Base-by-base conservation (phyloP, 2,888 invertebrate genomes). In the Julus scandinavius region DNA sequence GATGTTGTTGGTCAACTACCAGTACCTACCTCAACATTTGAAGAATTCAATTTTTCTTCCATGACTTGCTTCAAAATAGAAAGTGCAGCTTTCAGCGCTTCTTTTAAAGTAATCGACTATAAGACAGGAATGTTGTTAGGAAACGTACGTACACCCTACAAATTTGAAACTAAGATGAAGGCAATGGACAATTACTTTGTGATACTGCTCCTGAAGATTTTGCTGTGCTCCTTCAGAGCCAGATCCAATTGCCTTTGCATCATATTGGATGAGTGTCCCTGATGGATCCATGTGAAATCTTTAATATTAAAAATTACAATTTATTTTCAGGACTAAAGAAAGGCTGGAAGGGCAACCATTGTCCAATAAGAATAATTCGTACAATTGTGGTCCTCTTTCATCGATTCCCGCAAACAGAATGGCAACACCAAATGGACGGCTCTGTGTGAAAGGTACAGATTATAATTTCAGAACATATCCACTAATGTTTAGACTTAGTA, bases 191-290 rank as follows among this genome's bases (percentile, higher is more conserved):
- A 38, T 40, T 20, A 88, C 88, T 41, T 94, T 94, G 90, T 94
- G 93, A 91, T 95, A 96, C 88, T 94, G 93, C 92, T 96, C 96
- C 91, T 95, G 95, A 85, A 96, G 93, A 91, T 98, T 97, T 92
- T 99, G 99, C 92, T 99, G 99, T 86, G 99, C 99, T 0, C 99
- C 99, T 93, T 99, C 99, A 90, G 98, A 98, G 58, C 99, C 99
- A 0, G 99, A 99, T 0, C 99, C 99, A 91, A 99, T 99, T 2
- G 99, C 99, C 93, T 99, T 99, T 54, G 99, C 99, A 91, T 98
- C 97, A 93, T 98, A 99, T 92, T 98, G 96, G 89, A 99, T 98
- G 93, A 98, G 99, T 0, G 99, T 99, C 49, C 99, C 99, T 80
- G 98, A 99, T 9, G 99, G 99, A 92, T 99, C 99, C 97, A 99